Percentiles rank a stretch among this genome's conserved stretches.
Evolutionary conservation across 2,888 invertebrate genomes (phyloP).

Genomic region (Cetonia aurata): DNA sequence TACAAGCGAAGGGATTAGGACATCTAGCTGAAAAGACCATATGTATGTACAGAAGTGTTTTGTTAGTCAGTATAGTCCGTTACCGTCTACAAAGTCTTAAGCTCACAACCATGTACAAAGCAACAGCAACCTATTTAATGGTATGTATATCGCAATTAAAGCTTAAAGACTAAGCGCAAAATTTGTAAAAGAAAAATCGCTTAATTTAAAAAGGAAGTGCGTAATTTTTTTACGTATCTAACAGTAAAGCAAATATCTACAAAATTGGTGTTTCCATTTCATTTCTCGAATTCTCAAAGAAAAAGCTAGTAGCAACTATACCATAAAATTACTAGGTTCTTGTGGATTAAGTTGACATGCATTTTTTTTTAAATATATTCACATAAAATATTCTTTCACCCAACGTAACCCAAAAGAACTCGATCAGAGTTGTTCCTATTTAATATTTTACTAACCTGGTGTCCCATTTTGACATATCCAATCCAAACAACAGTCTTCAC

Average conservation of each 20-base stretch:
- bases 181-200: too few species aligned
- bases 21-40: slow-evolving; percentile 44
- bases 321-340: too few species aligned
- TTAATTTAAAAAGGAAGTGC: too few species aligned
- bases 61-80: slow-evolving; percentile 51
- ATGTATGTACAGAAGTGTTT: slow-evolving; percentile 50
- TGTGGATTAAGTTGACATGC: too few species aligned
- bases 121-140: slow-evolving; percentile 20
- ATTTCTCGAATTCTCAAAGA: too few species aligned
- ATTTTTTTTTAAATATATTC: neutral
- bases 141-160: too few species aligned
- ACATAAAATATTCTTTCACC: neutral
- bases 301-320: too few species aligned
- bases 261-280: too few species aligned
- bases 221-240: too few species aligned
- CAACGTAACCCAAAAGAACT: neutral
- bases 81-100: slow-evolving; percentile 37
- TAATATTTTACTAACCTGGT: slow-evolving; percentile 32
- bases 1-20: neutral
- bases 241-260: too few species aligned
- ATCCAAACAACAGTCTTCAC: slow-evolving; percentile 87
- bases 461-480: slow-evolving; percentile 73
- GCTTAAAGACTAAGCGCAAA: too few species aligned
- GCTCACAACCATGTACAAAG: slow-evolving; percentile 29
- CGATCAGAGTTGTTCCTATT: neutral